Percentiles rank a stretch among this genome's conserved stretches.
Conservation (phyloP, 2,113 vertebrate species). For the Entosphenus tridentatus region DNA sequence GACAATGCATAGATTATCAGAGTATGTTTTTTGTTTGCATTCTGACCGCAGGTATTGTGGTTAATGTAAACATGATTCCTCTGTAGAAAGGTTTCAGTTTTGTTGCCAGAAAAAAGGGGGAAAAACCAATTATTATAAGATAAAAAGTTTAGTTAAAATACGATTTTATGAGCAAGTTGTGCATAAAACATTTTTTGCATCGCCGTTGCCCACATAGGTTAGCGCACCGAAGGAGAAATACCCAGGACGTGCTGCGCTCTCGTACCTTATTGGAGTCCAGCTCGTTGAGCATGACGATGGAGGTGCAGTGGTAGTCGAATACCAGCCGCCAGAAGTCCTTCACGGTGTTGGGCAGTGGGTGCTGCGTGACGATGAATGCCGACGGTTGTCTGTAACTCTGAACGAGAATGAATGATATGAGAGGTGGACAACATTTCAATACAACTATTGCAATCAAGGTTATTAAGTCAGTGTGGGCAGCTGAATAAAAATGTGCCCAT, state of each 20-base stretch:
- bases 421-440: too few relatives aligned
- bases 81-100: too few relatives aligned
- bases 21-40: too few relatives aligned
- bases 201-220: background rate
- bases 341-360: conserved; percentile 86
- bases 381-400: conserved; percentile 97
- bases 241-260: background rate
- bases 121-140: too few relatives aligned
- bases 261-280: conserved; percentile 76
- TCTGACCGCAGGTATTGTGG: too few relatives aligned
- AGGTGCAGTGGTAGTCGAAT: conserved; percentile 92
- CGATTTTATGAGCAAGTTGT: background rate
- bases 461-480: too few relatives aligned
- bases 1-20: too few relatives aligned
- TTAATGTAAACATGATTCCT: too few relatives aligned
- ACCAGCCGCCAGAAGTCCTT: conserved; percentile 98
- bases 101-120: too few relatives aligned
- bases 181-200: background rate
- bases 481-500: too few relatives aligned
- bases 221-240: background rate
- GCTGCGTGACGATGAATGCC: conserved; percentile 91
- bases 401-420: conserved; percentile 11
- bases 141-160: too few relatives aligned
- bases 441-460: too few relatives aligned
- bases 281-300: conserved; percentile 92